phyloP scores from a whole-genome alignment of 2,888 invertebrate genomes.

The Eupithecia abbreviata region DNA sequence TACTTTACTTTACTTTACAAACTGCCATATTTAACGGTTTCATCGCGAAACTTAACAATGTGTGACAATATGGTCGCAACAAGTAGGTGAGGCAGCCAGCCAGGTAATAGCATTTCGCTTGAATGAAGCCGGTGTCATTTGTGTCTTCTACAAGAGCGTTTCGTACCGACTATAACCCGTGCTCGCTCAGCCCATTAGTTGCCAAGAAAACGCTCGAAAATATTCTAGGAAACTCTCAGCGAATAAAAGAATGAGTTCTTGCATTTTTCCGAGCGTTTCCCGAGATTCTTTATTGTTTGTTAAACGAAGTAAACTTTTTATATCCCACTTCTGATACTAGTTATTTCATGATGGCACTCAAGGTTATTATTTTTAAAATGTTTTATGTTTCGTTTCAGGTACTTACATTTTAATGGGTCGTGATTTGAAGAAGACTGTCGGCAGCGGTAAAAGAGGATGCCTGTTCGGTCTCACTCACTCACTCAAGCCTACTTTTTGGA shows the following conservation, averaged over 20 bases:
- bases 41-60: neutral
- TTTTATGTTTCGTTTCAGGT: conserved; percentile 4
- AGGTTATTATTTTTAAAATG: conserved; percentile 4
- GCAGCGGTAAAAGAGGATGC: neutral
- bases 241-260: conserved; percentile 8
- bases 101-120: conserved; percentile 1
- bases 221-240: conserved; percentile 6
- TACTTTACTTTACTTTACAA: no score
- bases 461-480: neutral
- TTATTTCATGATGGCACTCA: neutral
- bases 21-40: neutral
- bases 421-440: neutral
- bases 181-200: conserved; percentile 2
- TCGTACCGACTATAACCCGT: neutral
- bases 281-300: conserved; percentile 9
- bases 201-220: neutral
- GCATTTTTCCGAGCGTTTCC: conserved; percentile 7
- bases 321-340: neutral
- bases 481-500: neutral
- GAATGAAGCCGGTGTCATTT: neutral
- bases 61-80: neutral
- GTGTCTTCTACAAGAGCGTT: neutral
- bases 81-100: neutral
- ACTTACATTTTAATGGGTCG: neutral
- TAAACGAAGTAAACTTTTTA: conserved; percentile 5